Conservation (phyloP, 2,888 invertebrate species). For the Asteroscopus sphinx region DNA sequence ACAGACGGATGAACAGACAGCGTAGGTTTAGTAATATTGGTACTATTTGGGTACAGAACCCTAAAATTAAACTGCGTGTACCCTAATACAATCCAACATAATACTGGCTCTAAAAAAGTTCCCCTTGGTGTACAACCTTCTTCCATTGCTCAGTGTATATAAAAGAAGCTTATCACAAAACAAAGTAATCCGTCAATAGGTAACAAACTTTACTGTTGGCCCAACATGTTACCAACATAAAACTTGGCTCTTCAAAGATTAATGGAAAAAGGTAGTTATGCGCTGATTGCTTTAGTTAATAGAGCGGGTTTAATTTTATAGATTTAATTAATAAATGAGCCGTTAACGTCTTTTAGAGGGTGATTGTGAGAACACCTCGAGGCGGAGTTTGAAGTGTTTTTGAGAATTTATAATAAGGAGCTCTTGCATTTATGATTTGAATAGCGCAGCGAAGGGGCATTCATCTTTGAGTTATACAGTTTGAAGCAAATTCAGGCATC, state of each 20-base stretch:
- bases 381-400: slow-evolving; percentile 12
- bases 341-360: slow-evolving; percentile 24
- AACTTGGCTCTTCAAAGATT: slow-evolving; percentile 28
- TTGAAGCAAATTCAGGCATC: not conserved
- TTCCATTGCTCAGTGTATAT: not conserved
- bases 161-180: slow-evolving; percentile 8
- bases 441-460: not conserved
- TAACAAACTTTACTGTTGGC: slow-evolving; percentile 2
- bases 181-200: slow-evolving; percentile 6
- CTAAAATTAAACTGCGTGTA: too few species aligned
- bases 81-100: too few species aligned
- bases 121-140: too few species aligned
- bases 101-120: too few species aligned
- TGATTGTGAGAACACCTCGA: slow-evolving; percentile 12
- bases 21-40: too few species aligned
- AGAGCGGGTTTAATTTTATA: slow-evolving; percentile 26
- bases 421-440: slow-evolving; percentile 6
- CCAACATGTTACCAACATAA: slow-evolving; percentile 21
- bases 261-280: slow-evolving; percentile 31
- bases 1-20: too few species aligned
- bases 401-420: slow-evolving; percentile 12
- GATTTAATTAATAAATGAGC: slow-evolving; percentile 48
- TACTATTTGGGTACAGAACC: too few species aligned
- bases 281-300: slow-evolving; percentile 41
- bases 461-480: not conserved